phyloP scores from a whole-genome alignment of 1,140 invertebrate genomes.

The Schlechtendalia chinensis region DNA sequence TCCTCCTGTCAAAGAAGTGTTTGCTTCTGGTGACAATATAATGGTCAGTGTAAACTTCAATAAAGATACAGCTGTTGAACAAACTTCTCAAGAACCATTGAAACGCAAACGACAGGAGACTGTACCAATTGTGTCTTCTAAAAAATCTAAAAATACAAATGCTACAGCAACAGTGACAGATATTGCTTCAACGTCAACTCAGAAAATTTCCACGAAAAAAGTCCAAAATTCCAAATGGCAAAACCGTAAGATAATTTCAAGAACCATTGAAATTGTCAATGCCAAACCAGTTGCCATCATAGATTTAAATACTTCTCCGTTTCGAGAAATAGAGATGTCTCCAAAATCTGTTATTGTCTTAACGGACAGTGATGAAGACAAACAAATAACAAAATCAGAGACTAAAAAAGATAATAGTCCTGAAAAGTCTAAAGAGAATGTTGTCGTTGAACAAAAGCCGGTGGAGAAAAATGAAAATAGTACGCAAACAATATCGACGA shows the following conservation, averaged over 20 bases:
- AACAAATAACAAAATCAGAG: conserved; percentile 51
- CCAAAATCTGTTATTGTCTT: conserved; percentile 77
- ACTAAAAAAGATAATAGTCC: conserved; percentile 39
- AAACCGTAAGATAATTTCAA: conserved; percentile 53
- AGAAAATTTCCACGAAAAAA: conserved; percentile 58
- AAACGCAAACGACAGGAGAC: conserved; percentile 39
- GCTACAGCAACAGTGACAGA: neutral
- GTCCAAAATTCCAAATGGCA: conserved; percentile 57
- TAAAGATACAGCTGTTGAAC: conserved; percentile 20
- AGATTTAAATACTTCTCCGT: conserved; percentile 79
- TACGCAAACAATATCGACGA: conserved; percentile 40
- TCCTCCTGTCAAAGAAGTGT: conserved; percentile 81
- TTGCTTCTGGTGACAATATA: conserved; percentile 87
- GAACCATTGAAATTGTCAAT: conserved; percentile 50
- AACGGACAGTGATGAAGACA: conserved; percentile 74
- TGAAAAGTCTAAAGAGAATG: conserved; percentile 40
- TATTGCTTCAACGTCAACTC: conserved; percentile 58
- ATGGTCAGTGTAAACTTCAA: conserved; percentile 86
- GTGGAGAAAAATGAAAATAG: conserved; percentile 50
- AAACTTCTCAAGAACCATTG: conserved; percentile 28
- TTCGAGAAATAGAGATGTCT: conserved; percentile 73
- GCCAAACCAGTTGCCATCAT: conserved; percentile 77
- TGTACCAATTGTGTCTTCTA: neutral
- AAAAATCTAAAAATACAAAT: conserved; percentile 18
- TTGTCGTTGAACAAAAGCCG: conserved; percentile 26